These are phyloP conservation scores for Graptemys geographica DNA, from an alignment of 2,797 vertebrate genomes.

Conservation along the genomic window DNA sequence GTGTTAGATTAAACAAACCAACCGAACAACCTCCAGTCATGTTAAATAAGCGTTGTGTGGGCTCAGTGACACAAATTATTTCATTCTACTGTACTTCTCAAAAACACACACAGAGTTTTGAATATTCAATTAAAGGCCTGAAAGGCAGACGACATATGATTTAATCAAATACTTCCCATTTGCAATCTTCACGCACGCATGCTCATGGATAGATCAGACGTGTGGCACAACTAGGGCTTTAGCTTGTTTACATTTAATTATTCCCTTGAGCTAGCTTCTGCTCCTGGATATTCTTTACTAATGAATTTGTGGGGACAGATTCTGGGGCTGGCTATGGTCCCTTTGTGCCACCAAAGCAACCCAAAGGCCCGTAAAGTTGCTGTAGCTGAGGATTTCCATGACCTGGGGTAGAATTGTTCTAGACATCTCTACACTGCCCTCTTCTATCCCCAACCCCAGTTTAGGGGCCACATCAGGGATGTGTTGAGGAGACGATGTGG, in stretches of 20 bases:
- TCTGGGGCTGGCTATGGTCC: neutral
- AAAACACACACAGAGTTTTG: constrained; percentile 13
- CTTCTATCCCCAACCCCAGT: neutral
- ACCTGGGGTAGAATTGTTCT: neutral
- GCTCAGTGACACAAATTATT: constrained; percentile 19
- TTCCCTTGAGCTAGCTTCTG: constrained; percentile 46
- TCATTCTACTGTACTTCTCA: constrained; percentile 33
- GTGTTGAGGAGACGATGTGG: neutral
- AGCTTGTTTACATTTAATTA: constrained; percentile 26
- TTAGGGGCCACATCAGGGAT: neutral
- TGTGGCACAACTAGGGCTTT: neutral
- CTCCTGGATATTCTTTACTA: constrained; percentile 31
- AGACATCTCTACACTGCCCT: neutral
- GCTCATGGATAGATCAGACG: neutral
- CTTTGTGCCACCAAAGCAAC: neutral
- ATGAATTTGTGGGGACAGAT: neutral
- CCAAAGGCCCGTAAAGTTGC: neutral
- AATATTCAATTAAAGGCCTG: constrained; percentile 12
- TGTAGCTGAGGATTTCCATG: neutral
- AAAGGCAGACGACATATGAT: constrained; percentile 18
- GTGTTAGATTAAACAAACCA: constrained; percentile 50
- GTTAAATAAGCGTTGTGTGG: constrained; percentile 40
- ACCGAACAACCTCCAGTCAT: neutral
- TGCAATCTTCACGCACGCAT: neutral
- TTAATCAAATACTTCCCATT: constrained; percentile 33